Evolutionary conservation across 2,797 vertebrate genomes (phyloP).

Genomic region (Gallinago solitaria): DNA sequence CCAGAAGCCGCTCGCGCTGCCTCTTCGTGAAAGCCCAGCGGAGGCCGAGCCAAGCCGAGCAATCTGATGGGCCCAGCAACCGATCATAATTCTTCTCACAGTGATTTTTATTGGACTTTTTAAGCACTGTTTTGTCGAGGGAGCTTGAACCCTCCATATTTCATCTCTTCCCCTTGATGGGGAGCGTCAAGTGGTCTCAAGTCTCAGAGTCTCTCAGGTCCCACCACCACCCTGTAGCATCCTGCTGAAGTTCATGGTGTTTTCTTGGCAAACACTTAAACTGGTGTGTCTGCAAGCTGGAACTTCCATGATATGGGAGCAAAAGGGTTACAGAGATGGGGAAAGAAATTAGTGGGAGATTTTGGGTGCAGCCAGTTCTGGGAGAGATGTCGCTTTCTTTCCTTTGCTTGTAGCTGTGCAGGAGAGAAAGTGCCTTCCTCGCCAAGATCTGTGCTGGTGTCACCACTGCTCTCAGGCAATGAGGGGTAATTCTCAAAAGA

Average conservation of each 20-base stretch:
- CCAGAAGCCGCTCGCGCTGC: not conserved
- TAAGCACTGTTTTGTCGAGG: not conserved
- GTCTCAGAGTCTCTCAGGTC: not conserved
- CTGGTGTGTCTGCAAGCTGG: rapidly evolving
- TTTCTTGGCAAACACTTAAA: not conserved
- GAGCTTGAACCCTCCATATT: not conserved
- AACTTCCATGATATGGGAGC: not conserved
- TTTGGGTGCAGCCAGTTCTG: not conserved
- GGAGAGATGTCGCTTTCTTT: not conserved
- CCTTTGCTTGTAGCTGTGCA: rapidly evolving
- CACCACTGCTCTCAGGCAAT: rapidly evolving
- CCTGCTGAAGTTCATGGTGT: not conserved
- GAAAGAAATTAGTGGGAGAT: not conserved
- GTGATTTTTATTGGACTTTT: conserved; percentile 9
- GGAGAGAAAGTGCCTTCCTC: not conserved
- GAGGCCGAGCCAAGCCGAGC: conserved; percentile 17
- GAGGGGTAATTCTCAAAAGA: not conserved
- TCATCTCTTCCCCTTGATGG: not conserved
- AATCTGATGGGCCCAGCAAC: not conserved
- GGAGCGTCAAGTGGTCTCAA: not conserved
- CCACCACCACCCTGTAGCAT: not conserved
- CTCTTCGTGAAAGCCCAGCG: not conserved
- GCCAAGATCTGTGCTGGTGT: not conserved
- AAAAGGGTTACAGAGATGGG: not conserved
- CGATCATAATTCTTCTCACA: not conserved